These are phyloP conservation scores for Anguilla anguilla DNA, from an alignment of 2,797 vertebrate genomes.

Conservation along the genomic window DNA sequence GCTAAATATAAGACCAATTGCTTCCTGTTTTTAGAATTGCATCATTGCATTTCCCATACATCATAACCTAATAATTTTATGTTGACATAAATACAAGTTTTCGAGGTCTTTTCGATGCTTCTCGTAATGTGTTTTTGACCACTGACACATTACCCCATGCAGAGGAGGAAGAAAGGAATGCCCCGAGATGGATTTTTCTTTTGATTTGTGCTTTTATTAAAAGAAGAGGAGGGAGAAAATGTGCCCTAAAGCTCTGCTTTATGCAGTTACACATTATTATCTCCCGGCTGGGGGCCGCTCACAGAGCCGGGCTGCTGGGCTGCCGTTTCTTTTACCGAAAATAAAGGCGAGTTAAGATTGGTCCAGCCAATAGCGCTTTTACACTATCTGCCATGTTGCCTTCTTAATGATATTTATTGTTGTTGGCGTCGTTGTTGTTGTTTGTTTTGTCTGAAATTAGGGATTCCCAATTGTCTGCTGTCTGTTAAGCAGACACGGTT, in stretches of 20 bases:
- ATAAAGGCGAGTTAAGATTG: background rate
- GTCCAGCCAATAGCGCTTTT: background rate
- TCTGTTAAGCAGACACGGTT: no score
- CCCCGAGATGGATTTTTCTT: background rate
- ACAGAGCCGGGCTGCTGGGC: background rate
- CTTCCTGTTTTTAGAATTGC: background rate
- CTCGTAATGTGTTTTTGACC: background rate
- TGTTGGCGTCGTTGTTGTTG: background rate
- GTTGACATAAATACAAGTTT: background rate
- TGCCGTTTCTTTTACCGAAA: background rate
- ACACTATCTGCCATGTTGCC: slow-evolving; percentile 2
- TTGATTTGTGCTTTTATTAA: background rate
- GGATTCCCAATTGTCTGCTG: background rate
- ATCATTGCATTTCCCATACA: background rate
- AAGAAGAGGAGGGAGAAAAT: background rate
- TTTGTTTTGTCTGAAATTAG: background rate
- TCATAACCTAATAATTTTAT: background rate
- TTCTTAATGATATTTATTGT: background rate
- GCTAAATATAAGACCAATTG: background rate
- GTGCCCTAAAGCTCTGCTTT: background rate
- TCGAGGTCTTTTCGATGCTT: background rate
- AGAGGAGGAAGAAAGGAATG: background rate
- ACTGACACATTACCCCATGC: background rate
- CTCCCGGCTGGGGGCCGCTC: background rate
- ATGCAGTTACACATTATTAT: background rate